Percentiles rank a stretch among this genome's conserved stretches.
Evolutionary conservation across 2,797 vertebrate species (phyloP).

Genomic region (Yasuhikotakia modesta): DNA sequence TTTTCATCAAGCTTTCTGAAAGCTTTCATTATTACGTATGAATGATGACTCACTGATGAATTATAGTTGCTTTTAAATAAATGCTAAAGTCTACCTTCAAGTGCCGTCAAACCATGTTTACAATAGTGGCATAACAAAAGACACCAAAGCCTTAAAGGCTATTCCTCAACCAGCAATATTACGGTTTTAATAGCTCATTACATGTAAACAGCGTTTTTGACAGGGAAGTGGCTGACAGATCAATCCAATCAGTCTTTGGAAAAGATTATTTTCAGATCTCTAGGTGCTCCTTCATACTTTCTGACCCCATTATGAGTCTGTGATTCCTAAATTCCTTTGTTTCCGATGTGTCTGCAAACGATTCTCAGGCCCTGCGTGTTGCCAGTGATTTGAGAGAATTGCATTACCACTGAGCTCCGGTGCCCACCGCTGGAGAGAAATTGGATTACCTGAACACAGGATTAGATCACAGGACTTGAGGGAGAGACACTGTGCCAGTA

Average conservation of each 20-base stretch:
- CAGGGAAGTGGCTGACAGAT: not conserved
- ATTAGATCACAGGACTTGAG: conserved; percentile 52
- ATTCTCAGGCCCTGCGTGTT: conserved; percentile 22
- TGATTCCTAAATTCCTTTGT: conserved; percentile 28
- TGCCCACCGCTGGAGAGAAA: conserved; percentile 49
- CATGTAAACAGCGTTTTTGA: not conserved
- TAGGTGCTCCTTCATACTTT: conserved; percentile 41
- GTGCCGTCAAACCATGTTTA: not conserved
- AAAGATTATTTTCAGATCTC: conserved; percentile 18
- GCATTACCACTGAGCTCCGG: conserved; percentile 44
- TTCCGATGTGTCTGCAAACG: conserved; percentile 35
- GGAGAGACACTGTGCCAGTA: conserved; percentile 44
- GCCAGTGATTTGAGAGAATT: conserved; percentile 42
- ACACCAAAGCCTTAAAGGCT: not conserved
- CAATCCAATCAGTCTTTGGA: not conserved
- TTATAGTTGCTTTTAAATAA: no score
- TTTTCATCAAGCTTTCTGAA: no score
- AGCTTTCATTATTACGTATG: not conserved
- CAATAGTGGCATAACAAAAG: not conserved
- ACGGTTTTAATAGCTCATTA: not conserved
- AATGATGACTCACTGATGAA: no score
- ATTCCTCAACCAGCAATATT: not conserved
- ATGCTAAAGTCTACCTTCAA: no score
- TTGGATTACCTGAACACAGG: conserved; percentile 55
- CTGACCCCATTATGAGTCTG: conserved; percentile 8